Evolutionary conservation across 2,888 invertebrate species (phyloP), one percentile per base, ranked within the genome.

Genomic region (Drosophila ustulata): DNA sequence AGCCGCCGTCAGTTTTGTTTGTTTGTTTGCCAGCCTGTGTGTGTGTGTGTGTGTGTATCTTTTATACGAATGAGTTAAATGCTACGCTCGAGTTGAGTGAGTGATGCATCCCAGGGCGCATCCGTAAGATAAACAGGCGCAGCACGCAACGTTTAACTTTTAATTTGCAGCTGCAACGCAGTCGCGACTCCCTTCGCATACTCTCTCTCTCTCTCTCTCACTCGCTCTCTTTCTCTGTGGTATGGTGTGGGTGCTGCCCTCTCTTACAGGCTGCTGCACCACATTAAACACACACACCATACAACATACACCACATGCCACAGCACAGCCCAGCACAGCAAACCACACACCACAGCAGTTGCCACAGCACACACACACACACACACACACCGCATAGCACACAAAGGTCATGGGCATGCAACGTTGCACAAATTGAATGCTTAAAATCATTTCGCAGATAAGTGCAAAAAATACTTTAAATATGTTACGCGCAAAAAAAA

Each of bases 101-200:
- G 88, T 85, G 85, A 88, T 88, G 85, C 88, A 83, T 86, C 88
- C 87, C 87, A 85, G 88, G 85, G 87, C 82, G 84, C 88, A 88
- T 86, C 88, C 82, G 88, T 79, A 88, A 88, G 88, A 85, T 85
- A 88, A 85, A 85, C 85, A 88, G 80, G 75, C 83, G 74, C 80
- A 86, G 82, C 89, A 87, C 71, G 90, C 89, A 85, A 88, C 90
- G 83, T 88, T 89, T 88, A 88, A 89, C 89, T 85, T 89, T 83
- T 83, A 85, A 85, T 88, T 89, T 85, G 87, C 77, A 73, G 67
- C 69, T 80, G 79, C 72, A 74, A 50, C 71, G 51, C 66, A 28
- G 43, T 41, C 51, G 55, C 68, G 58, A 49, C 43, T 41, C 37
- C 49, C 63, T 37, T 4, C n/a, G 37, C 37, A 3, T 37, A 28